Base-by-base conservation (phyloP, 2,888 invertebrate genomes). In the Disparrhopalites patrizii region DNA sequence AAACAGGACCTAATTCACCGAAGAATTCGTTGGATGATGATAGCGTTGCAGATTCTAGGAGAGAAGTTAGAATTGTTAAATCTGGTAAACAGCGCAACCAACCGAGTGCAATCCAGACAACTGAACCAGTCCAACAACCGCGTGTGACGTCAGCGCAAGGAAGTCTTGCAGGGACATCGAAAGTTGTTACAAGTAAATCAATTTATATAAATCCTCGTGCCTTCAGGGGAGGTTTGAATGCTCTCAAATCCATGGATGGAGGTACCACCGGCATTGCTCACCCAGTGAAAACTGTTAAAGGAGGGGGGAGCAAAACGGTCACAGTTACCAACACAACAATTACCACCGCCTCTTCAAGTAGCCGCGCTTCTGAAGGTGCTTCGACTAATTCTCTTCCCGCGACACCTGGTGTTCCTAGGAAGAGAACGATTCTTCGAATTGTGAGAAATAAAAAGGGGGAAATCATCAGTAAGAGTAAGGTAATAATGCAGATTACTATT, bases 381-480 rank as follows among this genome's bases (percentile, higher is more conserved):
- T 8, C 28, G 7, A 23, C 3, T 7, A 47, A 13, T 36, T 10
- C 36, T 10, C 8, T 36, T 20, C 23, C 47, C 25, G 23, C 28
- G 3, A 30, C 3, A 18, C 20, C 43, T 25, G 57, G 20, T n/a
- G 52, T 33, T n/a, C 51, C 57, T 36, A 68, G 65, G 36, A 72
- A 69, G 61, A 51, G 66, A 66, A 75, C 69, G 43, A 70, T 75
- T 62, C 68, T 75, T 27, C 70, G 73, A 64, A 73, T 75, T 54
- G 72, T 73, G 31, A 73, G 68, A 67, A 73, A 75, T 70, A 74
- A 73, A 62, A 67, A 71, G 52, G 75, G 75, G 50, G 72, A 75
- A 43, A 68, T 74, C 70, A 72, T 75, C 72, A 70, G 70, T 33
- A 70, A 65, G 65, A 60, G 65, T 67, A 75, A 75, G 73, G 74